Evolutionary conservation across 2,797 vertebrate genomes (phyloP).

Genomic region (Pteropus rufus): DNA sequence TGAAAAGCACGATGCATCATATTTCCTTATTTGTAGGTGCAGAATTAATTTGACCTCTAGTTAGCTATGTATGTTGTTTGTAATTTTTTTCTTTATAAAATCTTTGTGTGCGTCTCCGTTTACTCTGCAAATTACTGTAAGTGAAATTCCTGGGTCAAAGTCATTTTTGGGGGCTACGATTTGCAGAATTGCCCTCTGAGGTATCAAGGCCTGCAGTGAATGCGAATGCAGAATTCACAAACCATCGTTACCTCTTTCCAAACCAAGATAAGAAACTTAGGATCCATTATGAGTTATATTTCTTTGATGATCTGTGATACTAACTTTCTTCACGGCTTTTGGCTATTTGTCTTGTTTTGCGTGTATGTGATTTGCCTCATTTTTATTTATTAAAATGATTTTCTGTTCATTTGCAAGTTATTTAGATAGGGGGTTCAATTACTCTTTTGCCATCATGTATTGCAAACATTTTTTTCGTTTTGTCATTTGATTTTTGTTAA

Average conservation of each 20-base stretch:
- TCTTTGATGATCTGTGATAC: not conserved
- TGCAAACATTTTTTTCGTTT: not conserved
- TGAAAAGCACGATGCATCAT: not conserved
- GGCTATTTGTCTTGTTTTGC: not conserved
- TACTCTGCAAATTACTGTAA: not conserved
- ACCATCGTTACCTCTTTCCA: not conserved
- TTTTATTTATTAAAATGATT: slow-evolving; percentile 2
- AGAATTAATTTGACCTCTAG: not conserved
- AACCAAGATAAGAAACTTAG: not conserved
- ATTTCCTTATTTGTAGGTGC: not conserved
- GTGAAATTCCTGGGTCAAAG: not conserved
- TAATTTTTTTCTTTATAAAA: not conserved
- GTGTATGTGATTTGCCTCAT: not conserved
- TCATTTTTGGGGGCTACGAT: not conserved
- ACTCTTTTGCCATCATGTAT: not conserved
- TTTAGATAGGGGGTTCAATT: not conserved
- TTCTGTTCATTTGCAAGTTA: not conserved
- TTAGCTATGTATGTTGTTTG: not conserved
- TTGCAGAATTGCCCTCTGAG: not conserved
- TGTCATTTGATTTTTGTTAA: not conserved
- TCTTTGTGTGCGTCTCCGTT: not conserved
- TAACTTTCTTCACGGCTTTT: not conserved
- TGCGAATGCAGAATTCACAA: not conserved
- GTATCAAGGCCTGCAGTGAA: not conserved
- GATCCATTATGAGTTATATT: not conserved